Base-by-base conservation (phyloP, 2,888 invertebrate species). In the Thera britannica region DNA sequence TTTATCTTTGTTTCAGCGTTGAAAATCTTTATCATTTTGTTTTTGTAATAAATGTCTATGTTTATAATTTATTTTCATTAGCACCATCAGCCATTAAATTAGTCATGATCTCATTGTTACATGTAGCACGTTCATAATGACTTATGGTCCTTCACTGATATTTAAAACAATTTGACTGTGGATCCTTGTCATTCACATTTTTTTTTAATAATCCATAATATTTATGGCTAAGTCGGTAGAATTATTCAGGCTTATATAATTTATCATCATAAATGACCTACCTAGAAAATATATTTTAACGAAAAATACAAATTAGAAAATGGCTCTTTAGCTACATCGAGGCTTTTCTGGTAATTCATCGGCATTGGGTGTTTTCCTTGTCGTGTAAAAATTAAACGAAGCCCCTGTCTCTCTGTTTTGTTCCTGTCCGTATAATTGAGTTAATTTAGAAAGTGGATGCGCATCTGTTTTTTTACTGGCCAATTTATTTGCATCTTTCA, bases 401-500 rank as follows among this genome's bases (percentile, higher is more conserved):
- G 52, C 52, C 55, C 65, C 62, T 57, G 51, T 62, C 41, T 5
- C 41, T 41, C 6, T 41, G 41, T 41, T 7, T 1, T 41, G 41
- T 41, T 55, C 65, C 52, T 52, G 52, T n/a, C 11, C 38, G 38
- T n/a, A 11, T 4, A 55, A 70, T 67, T 59, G 51, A 62, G 67
- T 69, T 54, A 65, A 60, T 67, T 5, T 11, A 72, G 72, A 71
- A 62, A 75, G 73, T 23, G 23, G 23, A 23, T 23, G 66, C 71
- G 73, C 73, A 73, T 72, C 70, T 59, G 70, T 81, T 71, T 72
- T 72, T 65, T 65, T 62, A 65, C 64, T 64, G 70, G 75, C 76
- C 79, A 81, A 82, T 82, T 81, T 78, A 80, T 81, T 83, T 78
- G 78, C 68, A 77, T 75, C 74, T 76, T 76, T 77, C 72, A 73